Conservation (phyloP, 2,113 vertebrate genomes). For the Oryzias melastigma region DNA sequence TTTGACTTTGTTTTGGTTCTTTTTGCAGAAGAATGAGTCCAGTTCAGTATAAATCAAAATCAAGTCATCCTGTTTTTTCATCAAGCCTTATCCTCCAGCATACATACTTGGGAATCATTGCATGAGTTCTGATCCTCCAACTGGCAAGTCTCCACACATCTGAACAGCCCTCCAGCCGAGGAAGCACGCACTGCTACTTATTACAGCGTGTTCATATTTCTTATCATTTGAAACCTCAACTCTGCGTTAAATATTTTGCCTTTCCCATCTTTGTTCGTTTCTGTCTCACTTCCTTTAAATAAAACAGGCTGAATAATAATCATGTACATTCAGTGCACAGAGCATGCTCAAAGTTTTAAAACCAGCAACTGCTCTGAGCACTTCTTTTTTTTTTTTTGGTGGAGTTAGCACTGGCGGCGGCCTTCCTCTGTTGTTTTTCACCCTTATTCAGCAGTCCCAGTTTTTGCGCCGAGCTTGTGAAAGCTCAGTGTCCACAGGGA, state of each 20-base stretch:
- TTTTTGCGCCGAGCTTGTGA: slow-evolving; percentile 66
- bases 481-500: slow-evolving; percentile 69
- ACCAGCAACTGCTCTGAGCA: slow-evolving; percentile 36
- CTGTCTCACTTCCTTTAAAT: background rate
- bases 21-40: background rate
- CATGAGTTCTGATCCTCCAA: background rate
- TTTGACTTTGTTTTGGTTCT: background rate
- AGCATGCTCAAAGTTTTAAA: slow-evolving; percentile 20
- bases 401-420: slow-evolving; percentile 54
- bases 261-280: background rate
- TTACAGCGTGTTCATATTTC: background rate
- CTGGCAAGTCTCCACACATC: slow-evolving; percentile 1
- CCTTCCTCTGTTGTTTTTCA: slow-evolving; percentile 68
- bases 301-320: background rate
- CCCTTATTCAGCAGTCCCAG: slow-evolving; percentile 76
- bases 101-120: background rate
- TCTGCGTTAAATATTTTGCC: background rate
- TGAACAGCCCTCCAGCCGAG: background rate
- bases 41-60: slow-evolving; percentile 5
- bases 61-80: background rate
- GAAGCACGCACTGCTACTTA: background rate
- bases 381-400: slow-evolving; percentile 29
- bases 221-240: background rate
- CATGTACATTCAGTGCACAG: slow-evolving; percentile 1
- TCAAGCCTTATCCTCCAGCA: background rate